Percentiles rank a stretch among this genome's conserved stretches.
phyloP scores from a whole-genome alignment of 2,113 vertebrate genomes.

The Chloropsis cyanopogon region DNA sequence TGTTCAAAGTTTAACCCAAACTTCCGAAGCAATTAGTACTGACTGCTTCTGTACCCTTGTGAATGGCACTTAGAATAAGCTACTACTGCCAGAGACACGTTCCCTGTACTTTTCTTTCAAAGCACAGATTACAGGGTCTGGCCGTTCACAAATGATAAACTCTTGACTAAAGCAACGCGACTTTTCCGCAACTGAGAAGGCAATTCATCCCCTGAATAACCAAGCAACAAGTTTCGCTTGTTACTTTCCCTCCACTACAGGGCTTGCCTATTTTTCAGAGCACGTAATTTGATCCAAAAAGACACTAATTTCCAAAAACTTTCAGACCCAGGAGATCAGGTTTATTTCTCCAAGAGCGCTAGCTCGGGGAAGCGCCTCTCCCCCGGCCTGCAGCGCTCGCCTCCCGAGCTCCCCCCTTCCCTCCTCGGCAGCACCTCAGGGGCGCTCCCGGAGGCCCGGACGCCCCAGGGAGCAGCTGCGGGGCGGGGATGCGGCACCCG shows the following conservation, averaged over 20 bases:
- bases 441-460: neutral
- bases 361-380: neutral
- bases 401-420: accelerated
- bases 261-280: neutral
- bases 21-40: neutral
- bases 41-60: neutral
- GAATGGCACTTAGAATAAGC: neutral
- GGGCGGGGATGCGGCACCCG: neutral
- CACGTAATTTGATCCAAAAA: neutral
- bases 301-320: neutral
- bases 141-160: neutral
- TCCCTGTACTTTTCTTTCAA: neutral
- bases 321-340: neutral
- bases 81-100: neutral
- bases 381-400: neutral
- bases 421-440: accelerated
- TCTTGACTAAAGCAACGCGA: neutral
- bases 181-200: neutral
- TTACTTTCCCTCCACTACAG: neutral
- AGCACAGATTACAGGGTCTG: neutral
- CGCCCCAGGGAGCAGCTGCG: neutral
- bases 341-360: neutral
- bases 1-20: neutral
- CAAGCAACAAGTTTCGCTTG: neutral
- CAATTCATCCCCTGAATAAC: neutral